Conservation (phyloP, 1,140 invertebrate genomes). For the Drosophila ironensis region DNA sequence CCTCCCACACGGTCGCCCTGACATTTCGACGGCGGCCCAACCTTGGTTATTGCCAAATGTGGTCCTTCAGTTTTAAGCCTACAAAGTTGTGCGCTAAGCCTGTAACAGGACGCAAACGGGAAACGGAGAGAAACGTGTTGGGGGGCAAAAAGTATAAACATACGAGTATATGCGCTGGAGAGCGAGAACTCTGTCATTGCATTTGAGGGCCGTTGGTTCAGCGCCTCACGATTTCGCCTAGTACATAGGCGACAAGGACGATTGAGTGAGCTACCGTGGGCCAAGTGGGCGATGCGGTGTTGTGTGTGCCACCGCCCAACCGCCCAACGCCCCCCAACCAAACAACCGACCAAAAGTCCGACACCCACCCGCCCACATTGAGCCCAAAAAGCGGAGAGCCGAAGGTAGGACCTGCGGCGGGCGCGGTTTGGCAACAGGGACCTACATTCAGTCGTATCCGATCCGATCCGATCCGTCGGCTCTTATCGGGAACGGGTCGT, state of each 20-base stretch:
- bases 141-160: slow-evolving; percentile 27
- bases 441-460: slow-evolving; percentile 69
- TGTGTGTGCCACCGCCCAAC: neutral
- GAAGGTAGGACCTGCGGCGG: slow-evolving; percentile 40
- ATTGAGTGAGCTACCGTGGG: slow-evolving; percentile 26
- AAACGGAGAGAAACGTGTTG: neutral
- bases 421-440: slow-evolving; percentile 73
- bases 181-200: slow-evolving; percentile 73
- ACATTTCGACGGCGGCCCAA: slow-evolving; percentile 62
- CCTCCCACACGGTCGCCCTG: slow-evolving; percentile 56
- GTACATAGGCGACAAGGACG: slow-evolving; percentile 60
- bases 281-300: too few relatives aligned
- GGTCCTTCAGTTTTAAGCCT: slow-evolving; percentile 76
- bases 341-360: too few relatives aligned
- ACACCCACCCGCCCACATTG: slow-evolving; percentile 17
- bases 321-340: too few relatives aligned
- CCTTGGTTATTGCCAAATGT: slow-evolving; percentile 75
- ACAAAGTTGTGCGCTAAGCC: slow-evolving; percentile 70
- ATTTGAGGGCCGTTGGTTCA: slow-evolving; percentile 69
- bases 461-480: slow-evolving; percentile 28
- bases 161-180: too few relatives aligned
- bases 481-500: slow-evolving; percentile 27
- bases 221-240: slow-evolving; percentile 25
- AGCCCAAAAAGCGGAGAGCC: slow-evolving; percentile 18
- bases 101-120: neutral